Evolutionary conservation across 2,888 invertebrate species (phyloP).

Genomic region (Ormia ochracea): DNA sequence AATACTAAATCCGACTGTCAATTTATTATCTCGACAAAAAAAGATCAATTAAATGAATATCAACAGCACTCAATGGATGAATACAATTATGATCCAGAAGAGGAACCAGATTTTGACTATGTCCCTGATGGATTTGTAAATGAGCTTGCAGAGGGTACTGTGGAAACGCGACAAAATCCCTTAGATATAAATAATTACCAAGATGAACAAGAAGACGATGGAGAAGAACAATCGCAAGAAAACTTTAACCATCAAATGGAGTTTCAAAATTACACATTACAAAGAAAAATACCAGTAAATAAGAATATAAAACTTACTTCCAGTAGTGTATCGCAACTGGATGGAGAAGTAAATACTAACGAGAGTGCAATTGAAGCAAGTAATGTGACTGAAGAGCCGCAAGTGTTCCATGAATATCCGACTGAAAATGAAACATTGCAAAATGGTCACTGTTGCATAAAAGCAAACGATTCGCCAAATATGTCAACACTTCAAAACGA

Average conservation of each 20-base stretch:
- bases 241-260: conserved; percentile 21
- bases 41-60: conserved; percentile 43
- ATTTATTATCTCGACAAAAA: conserved; percentile 1
- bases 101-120: conserved; percentile 48
- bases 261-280: conserved; percentile 18
- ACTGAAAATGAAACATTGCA: background rate
- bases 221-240: conserved; percentile 18
- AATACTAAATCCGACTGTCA: background rate
- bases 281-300: conserved; percentile 5
- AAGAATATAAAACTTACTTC: conserved; percentile 10
- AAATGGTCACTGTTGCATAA: conserved; percentile 40
- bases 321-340: background rate
- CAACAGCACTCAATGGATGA: conserved; percentile 20
- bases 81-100: conserved; percentile 36
- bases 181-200: conserved; percentile 5
- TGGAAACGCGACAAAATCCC: conserved; percentile 11
- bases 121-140: conserved; percentile 33
- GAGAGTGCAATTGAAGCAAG: background rate
- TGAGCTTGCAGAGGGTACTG: conserved; percentile 11
- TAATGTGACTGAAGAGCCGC: conserved; percentile 7
- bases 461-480: background rate
- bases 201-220: conserved; percentile 9
- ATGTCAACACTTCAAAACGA: background rate
- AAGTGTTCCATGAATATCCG: conserved; percentile 10
- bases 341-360: background rate